Evolutionary conservation across 2,113 vertebrate species (phyloP), one percentile per base, ranked within the genome.

Genomic region (Okapia johnstoni): DNA sequence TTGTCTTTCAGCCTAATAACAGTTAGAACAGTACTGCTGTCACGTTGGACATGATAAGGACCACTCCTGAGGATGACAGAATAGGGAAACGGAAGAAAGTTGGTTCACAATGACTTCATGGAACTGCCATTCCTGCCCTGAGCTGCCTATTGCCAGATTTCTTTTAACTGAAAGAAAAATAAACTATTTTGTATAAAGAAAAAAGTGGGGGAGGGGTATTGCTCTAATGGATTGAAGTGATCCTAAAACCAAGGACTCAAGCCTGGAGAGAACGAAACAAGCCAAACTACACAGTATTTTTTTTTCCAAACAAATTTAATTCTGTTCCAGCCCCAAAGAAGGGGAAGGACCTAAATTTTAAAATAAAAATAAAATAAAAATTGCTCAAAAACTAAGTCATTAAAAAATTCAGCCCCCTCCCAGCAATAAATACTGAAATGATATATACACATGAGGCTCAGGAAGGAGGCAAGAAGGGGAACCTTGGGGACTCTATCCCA

Each of bases 391-490:
- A 95, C 25, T 40, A 96, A 93, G 57, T 52, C 85, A 95, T 93
- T 88, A 86, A 60, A 97, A 96, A 96, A 83, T 95, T 70, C 66
- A 95, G 58, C 48, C 92, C 79, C 90, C 63, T 94, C 86, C 86
- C 73, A 90, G 48, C 85, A 98, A 98, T 98, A 98, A 98, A 98
- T 98, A 98, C 70, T 97, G 88, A 97, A 96, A 94, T 83, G 77
- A 98, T 97, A 98, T 97, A 94, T 96, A 98, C 88, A 98, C 60
- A 96, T 4, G 84, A 96, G 88, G 97, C 97, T 97, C 57, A 93
- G 88, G 90, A 95, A 97, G 85, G 90, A 98, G 77, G 52, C 90
- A 88, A 87, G 36, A 94, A 77, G 40, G 73, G 70, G 70, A 96
- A 88, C 33, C 80, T 33, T 13, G 50, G 50, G 85, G 60, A 84